Evolutionary conservation across 2,888 invertebrate species (phyloP).

Genomic region (Eucera pruinosa): DNA sequence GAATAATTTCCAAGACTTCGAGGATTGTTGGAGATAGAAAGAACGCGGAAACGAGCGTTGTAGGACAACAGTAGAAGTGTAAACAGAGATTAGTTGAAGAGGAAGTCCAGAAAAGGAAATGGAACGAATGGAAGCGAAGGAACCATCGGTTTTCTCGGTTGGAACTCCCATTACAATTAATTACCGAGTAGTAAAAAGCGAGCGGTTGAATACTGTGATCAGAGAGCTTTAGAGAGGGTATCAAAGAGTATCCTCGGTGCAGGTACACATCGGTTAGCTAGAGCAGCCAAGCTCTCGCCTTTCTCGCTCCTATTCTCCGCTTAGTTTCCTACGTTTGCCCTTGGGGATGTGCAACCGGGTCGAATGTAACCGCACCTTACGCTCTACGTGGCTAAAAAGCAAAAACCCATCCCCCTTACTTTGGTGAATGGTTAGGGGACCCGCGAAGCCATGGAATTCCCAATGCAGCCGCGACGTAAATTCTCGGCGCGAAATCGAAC

Average conservation of each 20-base stretch:
- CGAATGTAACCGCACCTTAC: conserved; percentile 68
- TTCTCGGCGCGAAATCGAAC: conserved; percentile 67
- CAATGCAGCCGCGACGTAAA: conserved; percentile 71
- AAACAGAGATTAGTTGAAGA: no score
- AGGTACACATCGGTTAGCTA: conserved; percentile 26
- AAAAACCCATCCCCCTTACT: conserved; percentile 45
- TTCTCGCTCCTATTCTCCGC: conserved; percentile 30
- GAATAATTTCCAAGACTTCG: background rate
- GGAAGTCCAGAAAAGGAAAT: conserved; percentile 22
- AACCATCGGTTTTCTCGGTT: conserved; percentile 54
- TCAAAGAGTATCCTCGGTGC: conserved; percentile 32
- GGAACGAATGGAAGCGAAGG: conserved; percentile 31
- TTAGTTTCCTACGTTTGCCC: conserved; percentile 46
- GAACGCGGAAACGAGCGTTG: background rate
- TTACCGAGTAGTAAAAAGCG: conserved; percentile 67
- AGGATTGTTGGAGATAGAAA: background rate
- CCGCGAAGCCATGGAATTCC: conserved; percentile 68
- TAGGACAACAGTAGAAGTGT: background rate
- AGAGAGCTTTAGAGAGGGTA: conserved; percentile 36
- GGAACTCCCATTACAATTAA: conserved; percentile 68
- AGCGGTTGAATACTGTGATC: conserved; percentile 53
- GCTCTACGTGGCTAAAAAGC: conserved; percentile 69
- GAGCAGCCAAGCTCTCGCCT: conserved; percentile 64
- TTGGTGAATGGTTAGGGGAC: background rate
- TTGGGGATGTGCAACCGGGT: conserved; percentile 54